phyloP scores from a whole-genome alignment of 1,140 invertebrate species.

The Galendromus occidentalis region DNA sequence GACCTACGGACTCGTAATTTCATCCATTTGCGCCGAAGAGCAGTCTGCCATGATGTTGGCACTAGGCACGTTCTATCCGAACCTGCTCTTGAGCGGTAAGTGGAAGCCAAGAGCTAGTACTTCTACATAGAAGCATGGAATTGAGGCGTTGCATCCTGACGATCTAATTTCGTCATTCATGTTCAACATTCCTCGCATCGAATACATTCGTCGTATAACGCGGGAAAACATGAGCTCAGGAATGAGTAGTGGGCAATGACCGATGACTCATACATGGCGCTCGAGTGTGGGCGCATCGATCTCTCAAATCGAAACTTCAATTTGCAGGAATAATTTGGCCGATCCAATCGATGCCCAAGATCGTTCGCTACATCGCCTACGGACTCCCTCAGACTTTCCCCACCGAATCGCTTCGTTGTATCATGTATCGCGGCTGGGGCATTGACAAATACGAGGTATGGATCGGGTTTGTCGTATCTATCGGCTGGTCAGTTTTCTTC shows the following conservation, averaged over 20 bases:
- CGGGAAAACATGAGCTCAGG: neutral
- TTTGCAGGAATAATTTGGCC: slow-evolving; percentile 67
- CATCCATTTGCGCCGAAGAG: slow-evolving; percentile 65
- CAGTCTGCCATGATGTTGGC: slow-evolving; percentile 76
- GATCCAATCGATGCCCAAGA: slow-evolving; percentile 69
- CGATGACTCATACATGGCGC: neutral
- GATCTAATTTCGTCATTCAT: too few species aligned
- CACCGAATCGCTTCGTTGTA: slow-evolving; percentile 63
- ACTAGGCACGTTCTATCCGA: slow-evolving; percentile 76
- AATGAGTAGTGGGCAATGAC: too few species aligned
- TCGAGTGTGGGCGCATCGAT: neutral
- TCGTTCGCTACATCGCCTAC: slow-evolving; percentile 56
- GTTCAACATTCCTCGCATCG: too few species aligned
- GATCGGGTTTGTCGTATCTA: slow-evolving; percentile 61
- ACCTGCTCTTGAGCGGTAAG: slow-evolving; percentile 67
- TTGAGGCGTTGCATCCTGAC: too few species aligned
- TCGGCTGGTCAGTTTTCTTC: slow-evolving; percentile 71
- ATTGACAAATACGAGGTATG: slow-evolving; percentile 61
- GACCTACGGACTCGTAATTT: slow-evolving; percentile 77
- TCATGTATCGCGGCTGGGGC: slow-evolving; percentile 71
- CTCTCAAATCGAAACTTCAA: slow-evolving; percentile 8
- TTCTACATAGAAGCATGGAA: too few species aligned
- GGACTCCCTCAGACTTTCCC: slow-evolving; percentile 72
- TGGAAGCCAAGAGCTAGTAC: slow-evolving; percentile 15
- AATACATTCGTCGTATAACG: neutral